Evolutionary conservation across 2,113 vertebrate species (phyloP), one percentile per base, ranked within the genome.

Genomic region (Lontra canadensis): DNA sequence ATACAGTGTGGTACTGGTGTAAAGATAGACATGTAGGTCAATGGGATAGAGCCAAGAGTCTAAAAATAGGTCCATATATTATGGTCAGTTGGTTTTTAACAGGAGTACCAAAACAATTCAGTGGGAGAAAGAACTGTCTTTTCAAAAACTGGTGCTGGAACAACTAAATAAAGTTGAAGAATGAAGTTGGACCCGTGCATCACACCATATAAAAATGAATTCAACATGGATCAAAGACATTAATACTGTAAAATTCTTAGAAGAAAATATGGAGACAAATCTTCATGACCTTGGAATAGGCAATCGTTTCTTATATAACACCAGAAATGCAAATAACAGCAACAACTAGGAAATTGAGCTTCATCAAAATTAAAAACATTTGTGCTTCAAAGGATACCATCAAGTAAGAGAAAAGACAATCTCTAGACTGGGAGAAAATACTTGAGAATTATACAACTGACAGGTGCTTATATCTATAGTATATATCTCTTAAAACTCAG

Each of bases 151-250:
- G 18, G 7, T 80, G 11, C 20, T 36, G 26, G 34, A 63, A 76
- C 73, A 94, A 81, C 44, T 39, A 84, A 81, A 61, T 73, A 21
- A 94, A 81, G 73, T 52, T 92, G 52, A 93, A 83, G 61, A 91
- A 63, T 71, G 6, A 93, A 78, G 25, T 21, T 89, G 49, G 11
- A 69, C 76, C 69, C 76, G 63, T 78, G 49, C n/a, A 83, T 85
- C 55, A 94, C 7, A 57, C 52, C 52, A 92, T 20, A 90, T 44
- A 97, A 92, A 96, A 92, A 80, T 61, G 11, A 92, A 90, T 55
- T 93, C n/a, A 69, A 90, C 93, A 79, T 44, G 26, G 7, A 69
- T 86, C 44, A 65, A 82, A 95, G 63, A 76, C 67, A n/a, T 17
- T 71, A 49, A 61, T 67, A 59, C 14, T 71, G 20, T 42, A 92